phyloP scores from a whole-genome alignment of 2,888 invertebrate genomes.

The Argyresthia albistria region DNA sequence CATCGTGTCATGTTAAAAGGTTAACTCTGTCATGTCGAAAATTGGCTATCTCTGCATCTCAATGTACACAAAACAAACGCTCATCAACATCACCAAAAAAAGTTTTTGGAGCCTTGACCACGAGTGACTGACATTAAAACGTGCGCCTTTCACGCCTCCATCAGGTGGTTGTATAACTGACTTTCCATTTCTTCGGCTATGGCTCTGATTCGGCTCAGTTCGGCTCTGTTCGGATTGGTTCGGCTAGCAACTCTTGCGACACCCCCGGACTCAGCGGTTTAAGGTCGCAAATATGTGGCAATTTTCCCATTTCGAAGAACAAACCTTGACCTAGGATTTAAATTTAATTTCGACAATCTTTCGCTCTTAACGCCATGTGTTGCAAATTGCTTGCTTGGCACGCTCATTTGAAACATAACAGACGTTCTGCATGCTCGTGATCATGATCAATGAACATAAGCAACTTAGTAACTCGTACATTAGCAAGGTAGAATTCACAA shows the following conservation, averaged over 20 bases:
- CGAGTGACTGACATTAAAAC: conserved; percentile 60
- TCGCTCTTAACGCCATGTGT: conserved; percentile 24
- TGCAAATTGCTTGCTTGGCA: conserved; percentile 26
- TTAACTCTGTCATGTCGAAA: too few relatives aligned
- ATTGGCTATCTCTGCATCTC: too few relatives aligned
- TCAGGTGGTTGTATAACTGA: conserved; percentile 68
- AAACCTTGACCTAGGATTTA: conserved; percentile 70
- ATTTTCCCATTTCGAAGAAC: conserved; percentile 69
- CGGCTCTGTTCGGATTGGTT: too few relatives aligned
- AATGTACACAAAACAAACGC: too few relatives aligned
- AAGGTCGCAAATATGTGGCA: conserved; percentile 66
- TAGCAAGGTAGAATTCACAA: too few relatives aligned
- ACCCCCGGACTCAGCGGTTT: conserved; percentile 46
- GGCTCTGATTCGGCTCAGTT: neutral
- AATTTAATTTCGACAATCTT: conserved; percentile 52
- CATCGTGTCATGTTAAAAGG: too few relatives aligned
- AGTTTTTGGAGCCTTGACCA: conserved; percentile 63
- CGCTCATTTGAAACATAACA: neutral
- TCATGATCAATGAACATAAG: neutral
- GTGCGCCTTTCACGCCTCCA: conserved; percentile 61
- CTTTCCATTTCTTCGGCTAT: conserved; percentile 61
- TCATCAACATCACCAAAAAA: conserved; percentile 18
- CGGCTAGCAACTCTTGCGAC: conserved; percentile 27
- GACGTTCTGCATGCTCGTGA: neutral
- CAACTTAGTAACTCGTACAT: too few relatives aligned